Percentiles rank a stretch among this genome's conserved stretches.
phyloP scores from a whole-genome alignment of 2,113 vertebrate species.

The Cricetomys ansorgei region DNA sequence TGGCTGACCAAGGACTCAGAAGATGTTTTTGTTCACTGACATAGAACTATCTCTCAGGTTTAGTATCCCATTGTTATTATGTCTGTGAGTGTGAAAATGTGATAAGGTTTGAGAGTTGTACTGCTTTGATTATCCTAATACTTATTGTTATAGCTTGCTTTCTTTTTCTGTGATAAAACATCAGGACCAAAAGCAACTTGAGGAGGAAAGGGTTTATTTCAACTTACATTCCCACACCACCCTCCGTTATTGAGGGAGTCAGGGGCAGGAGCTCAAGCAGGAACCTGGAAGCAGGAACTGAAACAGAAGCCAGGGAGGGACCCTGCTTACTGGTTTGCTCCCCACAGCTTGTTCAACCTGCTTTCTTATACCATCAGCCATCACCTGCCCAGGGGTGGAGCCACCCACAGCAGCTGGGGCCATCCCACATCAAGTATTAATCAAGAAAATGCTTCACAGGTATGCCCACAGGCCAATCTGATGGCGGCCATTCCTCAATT shows the following conservation, averaged over 20 bases:
- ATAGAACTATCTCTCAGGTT: not conserved
- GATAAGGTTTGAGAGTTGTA: not conserved
- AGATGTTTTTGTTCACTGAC: not conserved
- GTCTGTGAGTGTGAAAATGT: not conserved
- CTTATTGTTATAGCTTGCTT: not conserved
- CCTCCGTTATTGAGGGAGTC: not conserved
- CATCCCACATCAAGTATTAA: not conserved
- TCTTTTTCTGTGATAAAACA: not conserved
- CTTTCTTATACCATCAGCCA: not conserved
- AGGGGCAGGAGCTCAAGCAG: not conserved
- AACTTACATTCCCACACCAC: not conserved
- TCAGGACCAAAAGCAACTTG: not conserved
- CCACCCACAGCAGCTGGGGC: not conserved
- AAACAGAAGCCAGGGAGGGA: not conserved
- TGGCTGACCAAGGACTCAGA: not conserved
- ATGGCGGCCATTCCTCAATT: not conserved
- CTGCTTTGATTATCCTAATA: not conserved
- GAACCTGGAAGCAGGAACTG: not conserved
- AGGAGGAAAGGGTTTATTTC: not conserved
- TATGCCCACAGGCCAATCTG: not conserved
- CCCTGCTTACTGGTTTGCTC: not conserved
- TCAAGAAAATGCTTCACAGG: not conserved
- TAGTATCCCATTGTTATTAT: not conserved
- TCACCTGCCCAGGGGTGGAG: not conserved
- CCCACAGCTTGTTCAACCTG: not conserved